These are phyloP conservation scores for Tinea trinotella DNA, from an alignment of 2,888 invertebrate species.

Conservation along the genomic window DNA sequence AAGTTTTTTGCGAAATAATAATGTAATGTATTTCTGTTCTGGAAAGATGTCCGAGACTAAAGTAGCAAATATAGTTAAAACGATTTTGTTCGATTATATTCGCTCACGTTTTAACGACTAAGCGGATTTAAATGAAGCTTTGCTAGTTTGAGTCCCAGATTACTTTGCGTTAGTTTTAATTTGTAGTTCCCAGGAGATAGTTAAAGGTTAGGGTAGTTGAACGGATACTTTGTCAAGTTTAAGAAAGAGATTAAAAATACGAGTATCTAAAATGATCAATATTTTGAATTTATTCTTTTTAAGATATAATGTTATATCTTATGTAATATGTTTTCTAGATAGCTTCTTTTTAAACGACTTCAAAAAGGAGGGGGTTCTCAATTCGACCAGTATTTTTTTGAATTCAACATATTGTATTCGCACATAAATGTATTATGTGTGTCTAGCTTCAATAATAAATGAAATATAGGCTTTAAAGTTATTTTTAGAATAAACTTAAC, in stretches of 20 bases:
- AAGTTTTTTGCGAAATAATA: neutral
- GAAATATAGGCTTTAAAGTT: neutral
- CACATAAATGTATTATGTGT: too few species aligned
- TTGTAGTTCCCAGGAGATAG: neutral
- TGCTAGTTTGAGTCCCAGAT: neutral
- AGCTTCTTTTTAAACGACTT: too few species aligned
- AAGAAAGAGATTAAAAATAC: neutral
- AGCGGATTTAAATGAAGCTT: constrained; percentile 11
- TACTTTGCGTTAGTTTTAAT: constrained; percentile 4
- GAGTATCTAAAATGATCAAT: too few species aligned
- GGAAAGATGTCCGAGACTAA: neutral
- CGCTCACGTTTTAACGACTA: constrained; percentile 1
- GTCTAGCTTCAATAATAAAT: too few species aligned
- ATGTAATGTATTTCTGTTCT: neutral
- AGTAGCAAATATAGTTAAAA: neutral
- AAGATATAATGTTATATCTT: too few species aligned
- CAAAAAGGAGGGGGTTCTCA: too few species aligned
- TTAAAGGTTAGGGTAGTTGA: neutral
- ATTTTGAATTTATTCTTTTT: too few species aligned
- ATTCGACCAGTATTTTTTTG: too few species aligned
- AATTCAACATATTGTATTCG: too few species aligned
- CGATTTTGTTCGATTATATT: neutral
- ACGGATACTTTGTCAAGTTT: neutral
- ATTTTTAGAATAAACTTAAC: constrained; percentile 33
- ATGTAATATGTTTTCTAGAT: too few species aligned